Conservation (phyloP, 1,140 invertebrate species). For the Carposina sasakii region DNA sequence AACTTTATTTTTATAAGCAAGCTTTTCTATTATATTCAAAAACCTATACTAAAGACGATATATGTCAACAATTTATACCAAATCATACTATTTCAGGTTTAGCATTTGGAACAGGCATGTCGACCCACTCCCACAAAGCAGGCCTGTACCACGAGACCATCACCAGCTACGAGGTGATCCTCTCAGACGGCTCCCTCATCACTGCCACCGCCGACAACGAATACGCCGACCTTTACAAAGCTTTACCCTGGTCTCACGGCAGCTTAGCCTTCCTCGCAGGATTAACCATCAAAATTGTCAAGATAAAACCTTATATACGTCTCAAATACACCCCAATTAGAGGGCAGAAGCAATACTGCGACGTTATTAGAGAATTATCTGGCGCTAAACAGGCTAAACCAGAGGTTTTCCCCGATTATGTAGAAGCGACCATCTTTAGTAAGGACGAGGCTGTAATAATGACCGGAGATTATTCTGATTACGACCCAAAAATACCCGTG, state of each 20-base stretch:
- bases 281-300: conserved; percentile 83
- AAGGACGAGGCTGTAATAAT: conserved; percentile 83
- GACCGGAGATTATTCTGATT: conserved; percentile 75
- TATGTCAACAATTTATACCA: not conserved
- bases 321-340: conserved; percentile 81
- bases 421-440: conserved; percentile 83
- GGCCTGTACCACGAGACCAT: conserved; percentile 89
- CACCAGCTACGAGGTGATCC: conserved; percentile 81
- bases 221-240: conserved; percentile 82
- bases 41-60: too few relatives aligned
- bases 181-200: conserved; percentile 81
- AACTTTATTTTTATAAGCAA: too few relatives aligned
- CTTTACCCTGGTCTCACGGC: conserved; percentile 89
- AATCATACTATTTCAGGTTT: conserved; percentile 75
- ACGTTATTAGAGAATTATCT: conserved; percentile 71
- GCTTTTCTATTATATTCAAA: too few relatives aligned
- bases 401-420: conserved; percentile 82
- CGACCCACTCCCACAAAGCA: conserved; percentile 85
- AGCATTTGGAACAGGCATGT: conserved; percentile 88
- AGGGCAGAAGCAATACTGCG: conserved; percentile 78
- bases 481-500: conserved; percentile 60
- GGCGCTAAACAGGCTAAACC: conserved; percentile 68
- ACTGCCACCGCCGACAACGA: conserved; percentile 81
- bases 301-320: conserved; percentile 78
- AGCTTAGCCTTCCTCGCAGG: conserved; percentile 87